Conservation (phyloP, 2,113 vertebrate species). For the Helogale parvula region DNA sequence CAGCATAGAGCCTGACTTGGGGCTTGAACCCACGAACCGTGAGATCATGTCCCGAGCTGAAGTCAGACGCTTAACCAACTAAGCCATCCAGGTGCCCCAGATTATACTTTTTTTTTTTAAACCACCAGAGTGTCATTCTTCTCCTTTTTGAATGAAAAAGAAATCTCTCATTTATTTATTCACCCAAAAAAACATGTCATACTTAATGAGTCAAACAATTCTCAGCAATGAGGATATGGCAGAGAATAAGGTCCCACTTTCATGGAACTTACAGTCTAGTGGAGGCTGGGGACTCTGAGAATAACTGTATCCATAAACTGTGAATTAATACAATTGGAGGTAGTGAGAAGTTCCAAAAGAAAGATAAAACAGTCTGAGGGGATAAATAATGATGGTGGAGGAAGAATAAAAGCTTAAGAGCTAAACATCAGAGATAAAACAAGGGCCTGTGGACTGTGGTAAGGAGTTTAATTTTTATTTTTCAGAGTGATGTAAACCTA, state of each 20-base stretch:
- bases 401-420: neutral
- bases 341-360: neutral
- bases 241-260: neutral
- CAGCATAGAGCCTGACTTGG: too few species aligned
- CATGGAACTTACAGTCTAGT: neutral
- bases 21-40: too few species aligned
- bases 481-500: neutral
- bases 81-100: too few species aligned
- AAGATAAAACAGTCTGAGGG: constrained; percentile 30
- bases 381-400: neutral
- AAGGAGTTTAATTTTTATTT: neutral
- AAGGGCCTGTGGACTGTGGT: neutral
- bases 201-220: neutral
- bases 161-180: neutral
- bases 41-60: too few species aligned
- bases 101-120: too few species aligned
- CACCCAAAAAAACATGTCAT: constrained; percentile 12
- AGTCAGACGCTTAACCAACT: too few species aligned
- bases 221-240: neutral
- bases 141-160: constrained; percentile 27
- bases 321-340: neutral
- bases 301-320: neutral
- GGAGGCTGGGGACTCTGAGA: neutral
- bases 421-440: neutral
- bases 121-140: neutral